Conservation (phyloP, 2,797 vertebrate genomes). For the Fistularia commersonii region DNA sequence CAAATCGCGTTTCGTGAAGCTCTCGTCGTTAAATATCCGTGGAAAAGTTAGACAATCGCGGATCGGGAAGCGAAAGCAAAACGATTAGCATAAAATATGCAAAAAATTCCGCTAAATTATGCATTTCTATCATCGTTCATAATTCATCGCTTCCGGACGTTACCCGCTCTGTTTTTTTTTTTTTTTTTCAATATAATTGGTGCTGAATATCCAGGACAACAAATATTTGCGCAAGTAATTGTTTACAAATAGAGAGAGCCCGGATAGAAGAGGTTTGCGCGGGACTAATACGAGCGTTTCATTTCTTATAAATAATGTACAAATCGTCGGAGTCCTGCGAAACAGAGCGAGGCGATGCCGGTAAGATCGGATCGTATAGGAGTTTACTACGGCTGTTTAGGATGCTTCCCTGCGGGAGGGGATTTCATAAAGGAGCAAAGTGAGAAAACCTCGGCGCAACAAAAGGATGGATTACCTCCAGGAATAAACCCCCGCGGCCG, state of each 20-base stretch:
- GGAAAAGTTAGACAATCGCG: constrained; percentile 43
- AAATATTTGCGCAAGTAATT: too few relatives aligned
- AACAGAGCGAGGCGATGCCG: too few relatives aligned
- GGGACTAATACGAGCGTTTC: too few relatives aligned
- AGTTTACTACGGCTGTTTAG: too few relatives aligned
- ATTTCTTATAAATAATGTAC: too few relatives aligned
- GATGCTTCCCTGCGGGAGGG: not conserved
- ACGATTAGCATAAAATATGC: constrained; percentile 73
- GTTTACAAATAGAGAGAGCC: too few relatives aligned
- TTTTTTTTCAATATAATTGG: constrained; percentile 23
- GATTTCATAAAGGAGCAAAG: too few relatives aligned
- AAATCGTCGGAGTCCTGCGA: too few relatives aligned
- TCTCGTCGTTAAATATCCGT: constrained; percentile 20
- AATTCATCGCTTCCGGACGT: constrained; percentile 62
- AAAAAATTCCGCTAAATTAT: constrained; percentile 67
- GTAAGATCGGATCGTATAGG: too few relatives aligned
- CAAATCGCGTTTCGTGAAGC: too few relatives aligned
- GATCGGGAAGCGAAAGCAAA: constrained; percentile 47
- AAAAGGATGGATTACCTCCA: constrained; percentile 11
- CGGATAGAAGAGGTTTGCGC: too few relatives aligned
- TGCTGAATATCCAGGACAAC: too few relatives aligned
- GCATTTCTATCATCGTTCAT: constrained; percentile 63
- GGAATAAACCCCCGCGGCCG: constrained; percentile 7
- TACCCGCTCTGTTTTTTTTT: constrained; percentile 31
- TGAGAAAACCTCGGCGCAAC: constrained; percentile 8